Evolutionary conservation across 1,140 invertebrate species (phyloP).

Genomic region (Apis florea): DNA sequence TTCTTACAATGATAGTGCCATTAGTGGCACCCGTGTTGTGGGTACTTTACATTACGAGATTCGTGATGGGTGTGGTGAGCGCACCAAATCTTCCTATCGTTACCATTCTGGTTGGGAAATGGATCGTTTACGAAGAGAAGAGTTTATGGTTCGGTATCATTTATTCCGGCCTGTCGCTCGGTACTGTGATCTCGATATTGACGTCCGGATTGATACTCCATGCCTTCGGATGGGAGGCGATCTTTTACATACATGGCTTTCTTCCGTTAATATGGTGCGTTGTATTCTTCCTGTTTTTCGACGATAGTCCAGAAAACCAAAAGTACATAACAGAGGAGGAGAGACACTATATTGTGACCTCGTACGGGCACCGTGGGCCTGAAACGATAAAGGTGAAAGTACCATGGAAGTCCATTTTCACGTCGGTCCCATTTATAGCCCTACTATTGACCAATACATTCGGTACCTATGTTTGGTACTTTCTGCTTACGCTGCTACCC

Average conservation of each 20-base stretch:
- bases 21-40: constrained; percentile 81
- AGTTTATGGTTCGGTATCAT: constrained; percentile 82
- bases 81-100: constrained; percentile 76
- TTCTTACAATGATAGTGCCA: constrained; percentile 87
- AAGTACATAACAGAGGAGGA: constrained; percentile 86
- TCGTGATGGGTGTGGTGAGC: constrained; percentile 83
- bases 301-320: constrained; percentile 88
- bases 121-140: constrained; percentile 78
- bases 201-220: constrained; percentile 85
- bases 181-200: constrained; percentile 88
- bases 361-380: constrained; percentile 81
- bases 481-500: constrained; percentile 94
- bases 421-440: constrained; percentile 87
- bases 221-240: constrained; percentile 85
- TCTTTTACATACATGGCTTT: constrained; percentile 90
- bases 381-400: constrained; percentile 76
- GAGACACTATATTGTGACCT: constrained; percentile 82
- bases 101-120: constrained; percentile 76
- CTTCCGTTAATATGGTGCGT: constrained; percentile 86
- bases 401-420: constrained; percentile 87
- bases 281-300: constrained; percentile 84
- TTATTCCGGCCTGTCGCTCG: constrained; percentile 86
- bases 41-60: constrained; percentile 79
- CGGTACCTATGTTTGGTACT: constrained; percentile 96
- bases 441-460: constrained; percentile 87